Base-by-base conservation (phyloP, 2,113 vertebrate species). In the Rattus rattus region DNA sequence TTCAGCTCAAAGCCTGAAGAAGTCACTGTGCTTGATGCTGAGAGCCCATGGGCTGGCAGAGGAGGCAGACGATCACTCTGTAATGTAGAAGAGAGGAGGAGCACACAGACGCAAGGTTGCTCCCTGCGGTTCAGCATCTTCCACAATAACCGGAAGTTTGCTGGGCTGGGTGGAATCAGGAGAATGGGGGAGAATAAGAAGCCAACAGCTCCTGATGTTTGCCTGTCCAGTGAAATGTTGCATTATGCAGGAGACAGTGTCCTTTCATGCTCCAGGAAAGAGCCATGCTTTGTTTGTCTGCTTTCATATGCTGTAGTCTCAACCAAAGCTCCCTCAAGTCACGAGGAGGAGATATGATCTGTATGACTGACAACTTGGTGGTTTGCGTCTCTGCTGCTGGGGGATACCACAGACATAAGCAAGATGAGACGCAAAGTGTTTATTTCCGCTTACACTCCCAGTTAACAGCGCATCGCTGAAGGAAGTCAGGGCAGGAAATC, bases 1-100 rank as follows among this genome's bases (percentile, higher is more conserved):
- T 26, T 86, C 54, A 61, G 36, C 72, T 30, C 47, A 17, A 73
- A 83, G 61, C 28, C 22, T 73, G 90, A 67, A 89, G 83, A 63
- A 84, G 30, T 20, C 52, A 7, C 63, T 63, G 56, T 63, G n/a
- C 24, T 63, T 84, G 81, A 30, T 63, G 56, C n/a, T 52, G 19
- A 56, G 19, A 39, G 65, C 0, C 26, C 92, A 39, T 63, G 79
- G 72, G 24, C 95, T 80, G 90, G 39, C 69, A 81, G 88, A 52
- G 22, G 54, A 86, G 90, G 80, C 11, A 47, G n/a, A 81, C 61
- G 92, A 93, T 93, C 87, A 97, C 92, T 49, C 47, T 65, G 28
- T 92, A 93, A 93, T 73, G 10, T 49, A 47, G 89, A n/a, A 43
- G 54, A 77, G 39, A 77, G 72, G 43, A 84, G 93, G 39, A 69